Conservation (phyloP, 1,140 invertebrate species). For the Aplysia californica region DNA sequence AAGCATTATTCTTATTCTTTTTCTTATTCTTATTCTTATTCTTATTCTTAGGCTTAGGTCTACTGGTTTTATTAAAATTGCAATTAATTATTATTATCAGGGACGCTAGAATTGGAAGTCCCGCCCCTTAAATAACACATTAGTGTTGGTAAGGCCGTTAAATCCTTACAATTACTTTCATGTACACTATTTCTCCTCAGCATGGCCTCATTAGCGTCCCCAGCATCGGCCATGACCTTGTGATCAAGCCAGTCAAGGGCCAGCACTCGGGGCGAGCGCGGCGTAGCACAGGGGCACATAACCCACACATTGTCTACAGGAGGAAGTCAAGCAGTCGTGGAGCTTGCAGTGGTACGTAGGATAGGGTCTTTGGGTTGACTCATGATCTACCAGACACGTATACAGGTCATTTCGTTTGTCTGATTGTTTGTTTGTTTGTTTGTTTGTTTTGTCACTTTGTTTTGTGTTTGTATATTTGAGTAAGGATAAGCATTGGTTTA, state of each 20-base stretch:
- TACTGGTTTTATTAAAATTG: too few species aligned
- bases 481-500: background rate
- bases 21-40: too few species aligned
- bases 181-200: too few species aligned
- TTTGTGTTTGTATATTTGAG: background rate
- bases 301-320: slow-evolving; percentile 32
- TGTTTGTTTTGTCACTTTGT: background rate
- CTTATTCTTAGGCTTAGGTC: too few species aligned
- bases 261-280: slow-evolving; percentile 17
- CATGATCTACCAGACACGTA: too few species aligned
- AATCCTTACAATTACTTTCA: too few species aligned
- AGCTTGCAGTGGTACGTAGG: background rate
- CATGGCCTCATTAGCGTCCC: slow-evolving; percentile 38
- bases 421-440: background rate
- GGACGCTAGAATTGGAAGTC: too few species aligned
- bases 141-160: too few species aligned
- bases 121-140: too few species aligned
- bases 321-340: background rate
- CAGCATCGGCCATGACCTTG: slow-evolving; percentile 36
- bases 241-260: slow-evolving; percentile 39
- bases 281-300: background rate
- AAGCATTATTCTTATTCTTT: too few species aligned
- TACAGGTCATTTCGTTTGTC: too few species aligned
- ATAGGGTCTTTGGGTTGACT: background rate
- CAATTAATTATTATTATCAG: too few species aligned